phyloP scores from a whole-genome alignment of 2,888 invertebrate species.

The Cancer borealis region DNA sequence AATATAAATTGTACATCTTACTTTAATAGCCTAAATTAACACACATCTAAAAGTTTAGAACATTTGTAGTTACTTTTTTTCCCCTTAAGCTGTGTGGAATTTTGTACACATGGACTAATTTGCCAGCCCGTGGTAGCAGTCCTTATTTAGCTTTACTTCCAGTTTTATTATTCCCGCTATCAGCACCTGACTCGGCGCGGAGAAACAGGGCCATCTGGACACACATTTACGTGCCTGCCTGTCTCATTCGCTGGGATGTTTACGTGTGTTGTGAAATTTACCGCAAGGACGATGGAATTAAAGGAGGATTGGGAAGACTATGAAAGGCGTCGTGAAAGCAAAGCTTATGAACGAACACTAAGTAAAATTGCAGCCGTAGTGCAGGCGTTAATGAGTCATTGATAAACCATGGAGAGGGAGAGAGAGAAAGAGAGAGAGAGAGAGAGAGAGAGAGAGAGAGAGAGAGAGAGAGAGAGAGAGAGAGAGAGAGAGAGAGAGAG shows the following conservation, averaged over 20 bases:
- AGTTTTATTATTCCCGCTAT: slow-evolving; percentile 65
- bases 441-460: slow-evolving; percentile 23
- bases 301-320: neutral
- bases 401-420: neutral
- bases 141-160: slow-evolving; percentile 56
- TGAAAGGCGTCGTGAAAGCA: neutral
- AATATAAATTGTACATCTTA: neutral
- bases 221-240: neutral
- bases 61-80: neutral
- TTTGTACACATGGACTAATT: slow-evolving; percentile 68
- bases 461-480: slow-evolving; percentile 49
- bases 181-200: slow-evolving; percentile 32
- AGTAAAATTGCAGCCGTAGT: neutral
- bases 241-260: neutral
- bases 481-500: slow-evolving; percentile 33
- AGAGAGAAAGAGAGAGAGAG: neutral
- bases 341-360: neutral
- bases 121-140: slow-evolving; percentile 48
- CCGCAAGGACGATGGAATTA: neutral
- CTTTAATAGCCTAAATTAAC: neutral
- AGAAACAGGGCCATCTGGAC: slow-evolving; percentile 51
- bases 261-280: slow-evolving; percentile 1
- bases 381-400: neutral
- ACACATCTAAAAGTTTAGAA: neutral
- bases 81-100: slow-evolving; percentile 31